Evolutionary conservation across 2,888 invertebrate species (phyloP).

Genomic region (Pandemis corylana): DNA sequence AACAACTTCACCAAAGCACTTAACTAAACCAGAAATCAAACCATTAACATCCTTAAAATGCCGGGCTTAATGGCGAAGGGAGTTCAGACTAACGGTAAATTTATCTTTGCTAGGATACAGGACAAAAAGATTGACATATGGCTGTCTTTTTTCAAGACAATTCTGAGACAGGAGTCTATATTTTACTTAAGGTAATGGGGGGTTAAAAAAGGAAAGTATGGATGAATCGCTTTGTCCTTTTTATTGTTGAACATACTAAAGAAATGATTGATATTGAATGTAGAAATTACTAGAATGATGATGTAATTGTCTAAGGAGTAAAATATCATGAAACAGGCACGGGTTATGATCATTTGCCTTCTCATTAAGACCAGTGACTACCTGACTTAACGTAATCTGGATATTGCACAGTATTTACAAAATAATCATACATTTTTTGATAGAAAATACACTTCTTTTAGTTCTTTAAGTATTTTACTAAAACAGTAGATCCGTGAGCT

Average conservation of each 20-base stretch:
- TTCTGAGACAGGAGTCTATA: conserved; percentile 61
- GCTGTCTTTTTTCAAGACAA: conserved; percentile 61
- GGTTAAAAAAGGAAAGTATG: conserved; percentile 49
- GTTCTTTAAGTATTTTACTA: too few species aligned
- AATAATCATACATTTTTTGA: too few species aligned
- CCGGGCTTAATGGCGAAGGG: conserved; percentile 1
- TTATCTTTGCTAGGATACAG: conserved; percentile 42
- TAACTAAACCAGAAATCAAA: neutral
- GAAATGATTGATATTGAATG: conserved; percentile 26
- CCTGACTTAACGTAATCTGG: too few species aligned
- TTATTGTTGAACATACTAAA: conserved; percentile 55
- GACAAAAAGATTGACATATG: conserved; percentile 74
- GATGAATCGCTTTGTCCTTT: conserved; percentile 51
- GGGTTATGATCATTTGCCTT: too few species aligned
- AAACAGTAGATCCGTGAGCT: too few species aligned
- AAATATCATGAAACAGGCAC: too few species aligned
- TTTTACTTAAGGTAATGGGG: conserved; percentile 61
- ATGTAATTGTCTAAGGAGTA: neutral
- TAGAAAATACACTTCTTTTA: too few species aligned
- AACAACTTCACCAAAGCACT: neutral
- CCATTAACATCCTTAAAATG: conserved; percentile 49
- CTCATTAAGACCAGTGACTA: too few species aligned
- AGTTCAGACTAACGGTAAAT: conserved; percentile 6
- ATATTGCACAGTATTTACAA: too few species aligned
- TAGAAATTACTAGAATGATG: conserved; percentile 11